Percentiles rank a stretch among this genome's conserved stretches.
Conservation (phyloP, 2,888 invertebrate species). For the Drosophila gaucha region DNA sequence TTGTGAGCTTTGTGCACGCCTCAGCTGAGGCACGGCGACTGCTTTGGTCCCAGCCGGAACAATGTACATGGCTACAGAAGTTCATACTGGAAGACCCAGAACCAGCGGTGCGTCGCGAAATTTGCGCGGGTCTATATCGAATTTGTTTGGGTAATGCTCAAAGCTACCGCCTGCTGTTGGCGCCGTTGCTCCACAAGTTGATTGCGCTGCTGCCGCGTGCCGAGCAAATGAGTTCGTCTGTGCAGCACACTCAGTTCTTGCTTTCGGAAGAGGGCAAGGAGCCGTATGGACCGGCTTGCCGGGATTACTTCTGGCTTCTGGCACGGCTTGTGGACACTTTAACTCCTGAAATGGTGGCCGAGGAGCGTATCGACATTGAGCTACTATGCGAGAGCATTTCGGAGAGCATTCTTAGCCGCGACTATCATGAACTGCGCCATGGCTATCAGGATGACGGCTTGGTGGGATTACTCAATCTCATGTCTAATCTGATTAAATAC, state of each 20-base stretch:
- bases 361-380: constrained; percentile 88
- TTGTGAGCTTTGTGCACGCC: constrained; percentile 97
- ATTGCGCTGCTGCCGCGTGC: constrained; percentile 93
- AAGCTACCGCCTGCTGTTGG: constrained; percentile 87
- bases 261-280: constrained; percentile 90
- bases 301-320: constrained; percentile 97
- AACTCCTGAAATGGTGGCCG: constrained; percentile 89
- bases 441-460: constrained; percentile 96
- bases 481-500: constrained; percentile 95
- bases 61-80: constrained; percentile 93
- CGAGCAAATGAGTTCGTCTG: constrained; percentile 90
- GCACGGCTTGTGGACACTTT: constrained; percentile 94
- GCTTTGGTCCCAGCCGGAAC: constrained; percentile 90
- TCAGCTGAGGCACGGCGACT: constrained; percentile 91
- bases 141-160: constrained; percentile 90
- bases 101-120: constrained; percentile 95
- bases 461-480: constrained; percentile 93
- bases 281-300: constrained; percentile 96
- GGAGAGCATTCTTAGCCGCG: constrained; percentile 90
- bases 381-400: constrained; percentile 90
- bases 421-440: constrained; percentile 92
- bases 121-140: constrained; percentile 96
- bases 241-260: constrained; percentile 83
- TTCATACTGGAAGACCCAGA: constrained; percentile 96
- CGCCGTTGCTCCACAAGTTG: constrained; percentile 92